These are phyloP conservation scores for Molossus alvarezi DNA, from an alignment of 2,797 vertebrate genomes.

Conservation along the genomic window DNA sequence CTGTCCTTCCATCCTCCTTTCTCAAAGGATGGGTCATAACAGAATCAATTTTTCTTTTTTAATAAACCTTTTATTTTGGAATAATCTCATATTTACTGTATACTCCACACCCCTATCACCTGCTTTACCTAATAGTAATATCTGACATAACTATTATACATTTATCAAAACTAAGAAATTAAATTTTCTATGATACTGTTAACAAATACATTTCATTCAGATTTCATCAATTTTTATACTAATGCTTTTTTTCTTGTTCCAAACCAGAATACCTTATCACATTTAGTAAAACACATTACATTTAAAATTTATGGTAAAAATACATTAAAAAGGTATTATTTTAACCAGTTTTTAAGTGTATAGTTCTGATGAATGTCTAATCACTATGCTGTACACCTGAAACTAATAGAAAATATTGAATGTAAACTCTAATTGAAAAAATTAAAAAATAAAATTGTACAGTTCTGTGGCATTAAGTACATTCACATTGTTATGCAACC, in stretches of 20 bases:
- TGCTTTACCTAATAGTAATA: not conserved
- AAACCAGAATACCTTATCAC: not conserved
- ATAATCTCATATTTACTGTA: conserved; percentile 63
- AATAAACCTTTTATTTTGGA: conserved; percentile 55
- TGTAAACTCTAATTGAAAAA: not conserved
- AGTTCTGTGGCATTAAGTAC: conserved; percentile 61
- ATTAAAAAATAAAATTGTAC: not conserved
- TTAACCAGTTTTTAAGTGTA: conserved; percentile 7
- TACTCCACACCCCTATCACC: not conserved
- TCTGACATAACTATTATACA: not conserved
- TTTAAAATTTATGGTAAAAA: conserved; percentile 39
- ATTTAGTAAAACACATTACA: conserved; percentile 56
- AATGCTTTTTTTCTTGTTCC: not conserved
- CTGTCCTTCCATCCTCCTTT: conserved; percentile 14
- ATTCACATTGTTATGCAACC: conserved; percentile 30
- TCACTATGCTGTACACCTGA: not conserved
- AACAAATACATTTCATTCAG: conserved; percentile 47
- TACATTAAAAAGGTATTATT: conserved; percentile 20
- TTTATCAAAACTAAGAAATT: conserved; percentile 63
- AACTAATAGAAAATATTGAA: not conserved
- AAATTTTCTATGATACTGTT: conserved; percentile 14
- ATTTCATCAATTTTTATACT: conserved; percentile 58
- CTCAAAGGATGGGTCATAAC: conserved; percentile 62
- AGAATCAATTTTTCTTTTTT: not conserved
- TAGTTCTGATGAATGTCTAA: not conserved